These are phyloP conservation scores for Agrochola circellaris DNA, from an alignment of 2,888 invertebrate genomes.

Conservation along the genomic window DNA sequence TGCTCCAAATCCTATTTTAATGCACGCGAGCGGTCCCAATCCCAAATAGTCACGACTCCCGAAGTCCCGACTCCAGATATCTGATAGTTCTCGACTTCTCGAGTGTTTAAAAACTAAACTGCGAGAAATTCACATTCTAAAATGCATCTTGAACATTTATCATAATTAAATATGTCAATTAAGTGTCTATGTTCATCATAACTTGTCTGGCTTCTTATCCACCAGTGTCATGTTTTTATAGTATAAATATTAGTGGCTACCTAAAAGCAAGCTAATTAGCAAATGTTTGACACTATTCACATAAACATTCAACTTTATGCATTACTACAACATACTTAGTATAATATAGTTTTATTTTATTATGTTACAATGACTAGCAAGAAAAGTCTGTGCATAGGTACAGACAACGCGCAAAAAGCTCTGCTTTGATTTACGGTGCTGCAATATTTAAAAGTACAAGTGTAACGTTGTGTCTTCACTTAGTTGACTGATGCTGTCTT, in stretches of 20 bases:
- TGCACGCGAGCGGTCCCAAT: slow-evolving; percentile 8
- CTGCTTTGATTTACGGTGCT: not conserved
- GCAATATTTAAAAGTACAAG: not conserved
- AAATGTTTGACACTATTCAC: not conserved
- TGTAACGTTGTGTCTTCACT: no score
- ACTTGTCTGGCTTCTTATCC: slow-evolving; percentile 1
- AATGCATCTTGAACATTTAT: slow-evolving; percentile 4
- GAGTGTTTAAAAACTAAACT: slow-evolving; percentile 20
- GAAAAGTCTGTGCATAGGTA: not conserved
- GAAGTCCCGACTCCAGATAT: not conserved
- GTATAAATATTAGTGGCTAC: not conserved
- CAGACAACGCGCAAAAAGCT: not conserved
- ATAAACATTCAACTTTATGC: not conserved
- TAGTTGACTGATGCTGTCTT: no score
- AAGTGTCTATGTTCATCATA: not conserved
- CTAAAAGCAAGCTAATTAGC: not conserved
- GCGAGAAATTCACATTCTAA: not conserved
- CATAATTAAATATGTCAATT: slow-evolving; percentile 15
- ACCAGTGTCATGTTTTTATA: slow-evolving; percentile 29
- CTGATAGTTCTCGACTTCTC: slow-evolving; percentile 17
- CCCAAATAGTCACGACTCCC: not conserved
- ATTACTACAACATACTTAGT: not conserved
- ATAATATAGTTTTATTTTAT: not conserved
- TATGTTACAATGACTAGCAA: not conserved
- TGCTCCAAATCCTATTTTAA: slow-evolving; percentile 49